Base-by-base conservation (phyloP, 2,113 vertebrate genomes). In the Alaudala cheleensis region DNA sequence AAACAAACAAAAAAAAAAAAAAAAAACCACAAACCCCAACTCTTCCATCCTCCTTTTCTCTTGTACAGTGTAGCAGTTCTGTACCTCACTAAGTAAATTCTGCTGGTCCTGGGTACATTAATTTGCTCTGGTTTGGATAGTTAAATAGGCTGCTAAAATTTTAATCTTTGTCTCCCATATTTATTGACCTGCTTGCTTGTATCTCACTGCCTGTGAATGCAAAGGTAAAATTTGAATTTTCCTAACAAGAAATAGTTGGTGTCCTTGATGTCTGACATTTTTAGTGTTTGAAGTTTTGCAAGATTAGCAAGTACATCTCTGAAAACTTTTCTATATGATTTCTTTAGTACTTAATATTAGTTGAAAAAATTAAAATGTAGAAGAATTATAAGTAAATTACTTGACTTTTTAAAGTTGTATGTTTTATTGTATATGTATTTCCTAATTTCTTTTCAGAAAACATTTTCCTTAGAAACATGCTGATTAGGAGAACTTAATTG, bases 141-240 rank as follows among this genome's bases (percentile, higher is more conserved):
- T 54, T n/a, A 69, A 53, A 69, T n/a, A 37, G 0, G 1, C 24
- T 57, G 44, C 44, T 76, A 31, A 56, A 74, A 64, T 78, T 87
- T 76, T 91, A 10, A 57, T 72, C 26, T 54, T 2, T 0, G 34
- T 49, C 28, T 10, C 71, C n/a, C 8, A 6, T 13, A 6, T 14
- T 5, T 74, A 21, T 67, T 50, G 20, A 4, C 1, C 0, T 11
- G 8, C 28, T n/a, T 4, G 1, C 12, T 2, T 22, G 26, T 2
- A 1, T 92, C 69, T 71, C 12, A 18, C n/a, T 64, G 64, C 37
- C 47, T 62, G 34, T 50, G 53, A 10, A 10, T 44, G 33, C 44
- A 66, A 83, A 83, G 58, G 45, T 62, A 44, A 79, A 65, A 65
- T 64, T 42, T 51, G 18, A 42, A 65, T 70, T 88, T 80, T 71